Conservation (phyloP, 64 coral and sea anemone species). For the Acropora tenuis region DNA sequence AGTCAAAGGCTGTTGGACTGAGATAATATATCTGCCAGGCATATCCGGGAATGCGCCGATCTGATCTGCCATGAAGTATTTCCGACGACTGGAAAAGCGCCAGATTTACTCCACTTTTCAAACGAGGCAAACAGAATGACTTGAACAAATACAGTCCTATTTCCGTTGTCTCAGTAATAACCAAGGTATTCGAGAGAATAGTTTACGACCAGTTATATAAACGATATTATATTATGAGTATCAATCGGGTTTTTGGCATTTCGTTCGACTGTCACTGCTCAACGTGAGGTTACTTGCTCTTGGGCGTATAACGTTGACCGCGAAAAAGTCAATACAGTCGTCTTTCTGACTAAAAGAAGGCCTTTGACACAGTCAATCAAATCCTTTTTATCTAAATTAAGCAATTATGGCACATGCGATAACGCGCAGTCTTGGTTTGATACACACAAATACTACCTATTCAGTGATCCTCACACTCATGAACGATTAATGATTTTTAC, state of each 20-base stretch:
- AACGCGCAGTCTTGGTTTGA: background rate
- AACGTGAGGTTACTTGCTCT: background rate
- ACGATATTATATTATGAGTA: background rate
- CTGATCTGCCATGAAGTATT: background rate
- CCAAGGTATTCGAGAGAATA: background rate
- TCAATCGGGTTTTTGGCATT: background rate
- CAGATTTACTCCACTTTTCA: background rate
- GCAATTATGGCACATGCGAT: background rate
- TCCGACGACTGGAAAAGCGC: background rate
- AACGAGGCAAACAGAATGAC: too few relatives aligned
- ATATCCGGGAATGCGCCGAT: background rate
- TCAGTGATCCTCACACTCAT: too few relatives aligned
- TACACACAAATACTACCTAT: too few relatives aligned
- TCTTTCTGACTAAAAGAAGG: background rate
- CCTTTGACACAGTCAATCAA: background rate
- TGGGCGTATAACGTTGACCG: background rate
- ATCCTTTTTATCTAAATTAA: background rate
- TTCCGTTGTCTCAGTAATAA: background rate
- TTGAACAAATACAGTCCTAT: too few relatives aligned
- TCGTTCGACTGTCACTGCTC: background rate
- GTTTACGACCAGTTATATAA: background rate
- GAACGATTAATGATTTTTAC: too few relatives aligned
- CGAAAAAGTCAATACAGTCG: background rate
- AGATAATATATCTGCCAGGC: background rate
- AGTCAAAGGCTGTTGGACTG: background rate